phyloP scores from a whole-genome alignment of 2,888 invertebrate genomes.

The Lampropteryx suffumata region DNA sequence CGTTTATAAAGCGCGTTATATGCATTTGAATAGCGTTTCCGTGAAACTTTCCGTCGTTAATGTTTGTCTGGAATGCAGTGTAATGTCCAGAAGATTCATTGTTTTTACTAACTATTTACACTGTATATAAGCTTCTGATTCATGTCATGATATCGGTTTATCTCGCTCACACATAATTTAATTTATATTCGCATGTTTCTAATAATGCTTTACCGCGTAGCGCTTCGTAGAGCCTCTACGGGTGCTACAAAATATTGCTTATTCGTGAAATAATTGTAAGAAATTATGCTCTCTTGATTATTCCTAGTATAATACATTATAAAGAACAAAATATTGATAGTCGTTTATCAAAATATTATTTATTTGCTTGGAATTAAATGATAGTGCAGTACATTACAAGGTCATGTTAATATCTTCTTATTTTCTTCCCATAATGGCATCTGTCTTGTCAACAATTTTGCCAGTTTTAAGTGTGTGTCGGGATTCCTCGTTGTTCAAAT shows the following conservation, averaged over 20 bases:
- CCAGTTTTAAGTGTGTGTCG: no score
- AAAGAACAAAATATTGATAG: no score
- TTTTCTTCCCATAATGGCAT: no score
- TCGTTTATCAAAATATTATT: no score
- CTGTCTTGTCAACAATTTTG: no score
- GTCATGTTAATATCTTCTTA: no score
- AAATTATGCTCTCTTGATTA: no score
- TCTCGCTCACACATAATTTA: neutral
- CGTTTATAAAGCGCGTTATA: conserved; percentile 36
- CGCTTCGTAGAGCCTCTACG: conserved; percentile 21
- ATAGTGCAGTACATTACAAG: no score
- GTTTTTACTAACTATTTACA: neutral
- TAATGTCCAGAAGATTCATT: neutral
- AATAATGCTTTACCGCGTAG: conserved; percentile 6
- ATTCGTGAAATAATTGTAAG: no score
- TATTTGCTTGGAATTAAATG: no score
- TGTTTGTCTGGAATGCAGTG: conserved; percentile 4
- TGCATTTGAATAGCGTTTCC: conserved; percentile 21
- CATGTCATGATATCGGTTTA: neutral
- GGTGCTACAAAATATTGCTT: neutral
- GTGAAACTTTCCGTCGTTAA: conserved; percentile 6
- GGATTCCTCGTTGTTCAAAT: no score
- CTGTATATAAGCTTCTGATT: neutral
- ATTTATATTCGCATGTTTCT: neutral
- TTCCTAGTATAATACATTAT: no score